Evolutionary conservation across 2,797 vertebrate genomes (phyloP), one percentile per base, ranked within the genome.

Genomic region (Scolopax bukidnonensis): DNA sequence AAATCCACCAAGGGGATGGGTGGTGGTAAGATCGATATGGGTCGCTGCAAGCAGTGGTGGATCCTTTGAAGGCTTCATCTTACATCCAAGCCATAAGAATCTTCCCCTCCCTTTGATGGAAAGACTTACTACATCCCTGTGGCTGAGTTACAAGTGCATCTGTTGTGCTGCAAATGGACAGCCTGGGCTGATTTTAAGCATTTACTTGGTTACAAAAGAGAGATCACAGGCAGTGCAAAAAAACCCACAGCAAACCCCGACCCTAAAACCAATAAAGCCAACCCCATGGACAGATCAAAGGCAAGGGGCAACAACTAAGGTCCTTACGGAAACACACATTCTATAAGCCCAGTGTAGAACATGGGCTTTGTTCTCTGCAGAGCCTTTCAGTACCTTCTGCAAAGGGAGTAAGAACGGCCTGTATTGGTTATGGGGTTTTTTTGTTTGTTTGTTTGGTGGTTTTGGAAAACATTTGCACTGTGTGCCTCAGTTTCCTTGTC

Each of bases 1-100:
- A 95, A 87, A 96, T 95, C 60, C 90, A 91, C 73, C 67, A 14
- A 83, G 94, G 54, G 80, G 93, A 90, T 63, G 91, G 91, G 90
- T 23, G 90, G 88, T 83, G 73, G 75, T 47, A 67, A 76, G 80
- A 69, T 67, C 0, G 10, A 79, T 56, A 50, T 2, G 54, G 82
- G 75, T 90, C 8, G 1, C 38, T 82, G 80, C 83, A 89, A 87
- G 56, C 67, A 93, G 63, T 21, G 4, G 67, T 41, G 48, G 40
- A 30, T 89, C 77, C 77, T 96, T 85, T 90, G 83, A 94, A 94
- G 74, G 48, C 74, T 87, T 81, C 43, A 5, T 78, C 28, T 88
- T 40, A 50, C 2, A 1, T 83, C 28, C 85, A 79, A 91, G n/a
- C 50, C 85, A 23, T 65, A 25, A 1, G 12, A 84, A 36, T 45